These are phyloP conservation scores for Salvelinus fontinalis DNA, from an alignment of 2,113 vertebrate genomes.

Conservation along the genomic window DNA sequence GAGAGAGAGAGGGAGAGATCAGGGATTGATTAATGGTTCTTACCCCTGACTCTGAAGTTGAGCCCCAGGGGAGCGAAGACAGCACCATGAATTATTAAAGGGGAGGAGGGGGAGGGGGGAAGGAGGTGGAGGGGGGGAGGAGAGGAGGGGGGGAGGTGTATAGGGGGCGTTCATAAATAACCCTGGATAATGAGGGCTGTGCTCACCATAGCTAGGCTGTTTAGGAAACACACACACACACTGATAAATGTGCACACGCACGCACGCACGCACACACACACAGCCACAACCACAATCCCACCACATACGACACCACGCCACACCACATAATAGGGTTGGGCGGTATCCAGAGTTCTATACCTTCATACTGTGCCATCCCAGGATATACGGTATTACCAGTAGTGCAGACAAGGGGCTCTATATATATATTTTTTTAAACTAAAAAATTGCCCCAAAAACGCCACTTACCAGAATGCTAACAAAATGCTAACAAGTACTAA, in stretches of 20 bases:
- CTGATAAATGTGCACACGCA: too few species aligned
- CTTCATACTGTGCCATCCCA: too few species aligned
- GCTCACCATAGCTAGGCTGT: constrained; percentile 32
- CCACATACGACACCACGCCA: background rate
- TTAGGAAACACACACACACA: constrained; percentile 2
- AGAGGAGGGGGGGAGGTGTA: background rate
- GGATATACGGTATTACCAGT: too few species aligned
- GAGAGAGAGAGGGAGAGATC: constrained; percentile 53
- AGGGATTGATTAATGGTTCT: constrained; percentile 70
- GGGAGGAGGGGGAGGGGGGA: constrained; percentile 9
- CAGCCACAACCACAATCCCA: constrained; percentile 20
- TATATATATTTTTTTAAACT: too few species aligned
- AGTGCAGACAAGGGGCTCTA: too few species aligned
- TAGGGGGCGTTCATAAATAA: constrained; percentile 72
- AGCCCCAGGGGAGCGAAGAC: constrained; percentile 66
- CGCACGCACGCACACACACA: background rate
- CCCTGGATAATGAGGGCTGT: constrained; percentile 76
- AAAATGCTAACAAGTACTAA: too few species aligned
- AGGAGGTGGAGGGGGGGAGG: background rate
- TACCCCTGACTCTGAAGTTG: constrained; percentile 64
- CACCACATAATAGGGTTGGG: too few species aligned
- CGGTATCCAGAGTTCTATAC: too few species aligned
- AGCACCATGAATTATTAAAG: constrained; percentile 80
- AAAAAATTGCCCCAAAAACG: too few species aligned
- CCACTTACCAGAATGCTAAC: too few species aligned